Base-by-base conservation (phyloP, 2,113 vertebrate species). In the Cyrtonyx montezumae region DNA sequence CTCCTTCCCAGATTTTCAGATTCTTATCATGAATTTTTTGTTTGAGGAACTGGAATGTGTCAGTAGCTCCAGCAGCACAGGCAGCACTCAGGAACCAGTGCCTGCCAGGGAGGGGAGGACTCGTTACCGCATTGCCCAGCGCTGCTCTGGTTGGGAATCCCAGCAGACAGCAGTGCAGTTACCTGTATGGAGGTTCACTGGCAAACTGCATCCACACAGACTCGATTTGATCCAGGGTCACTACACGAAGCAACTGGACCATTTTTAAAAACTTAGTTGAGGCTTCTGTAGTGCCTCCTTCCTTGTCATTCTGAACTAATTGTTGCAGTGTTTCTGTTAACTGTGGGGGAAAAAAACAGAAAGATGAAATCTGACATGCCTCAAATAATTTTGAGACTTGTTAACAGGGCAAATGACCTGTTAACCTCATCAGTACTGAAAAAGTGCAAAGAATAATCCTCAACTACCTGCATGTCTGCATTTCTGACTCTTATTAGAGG, bases 61-160 rank as follows among this genome's bases (percentile, higher is more conserved):
- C 97, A 16, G 89, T 95, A 62, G 98, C 96, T 32, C 93, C 97
- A 49, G 98, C 95, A 76, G 98, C 97, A 79, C 96, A 96, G 73
- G 98, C n/a, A 61, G 96, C 90, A 2, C 98, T 98, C 94, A 98
- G 88, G 74, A 99, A 94, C 98, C 98, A 99, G 8, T 87, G 95
- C 94, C 98, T 99, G 84, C 51, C 81, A 75, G 80, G 30, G 70
- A 77, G 36, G 81, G 30, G 20, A 75, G 25, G 5, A 17, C 12
- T 73, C 53, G 2, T 86, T 71, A 62, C 49, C 22, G 21, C 28
- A 6, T 18, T 70, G 42, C 48, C 55, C 49, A 34, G 23, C 2
- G 13, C 20, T 20, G 43, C 11, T 83, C 30, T 37, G 43, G 22
- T 16, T 10, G 2, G 55, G 82, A 91, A 16, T 19, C 22, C 34